Percentiles rank a stretch among this genome's conserved stretches.
phyloP scores from a whole-genome alignment of 2,797 vertebrate species.

The Danio jaintianensis region DNA sequence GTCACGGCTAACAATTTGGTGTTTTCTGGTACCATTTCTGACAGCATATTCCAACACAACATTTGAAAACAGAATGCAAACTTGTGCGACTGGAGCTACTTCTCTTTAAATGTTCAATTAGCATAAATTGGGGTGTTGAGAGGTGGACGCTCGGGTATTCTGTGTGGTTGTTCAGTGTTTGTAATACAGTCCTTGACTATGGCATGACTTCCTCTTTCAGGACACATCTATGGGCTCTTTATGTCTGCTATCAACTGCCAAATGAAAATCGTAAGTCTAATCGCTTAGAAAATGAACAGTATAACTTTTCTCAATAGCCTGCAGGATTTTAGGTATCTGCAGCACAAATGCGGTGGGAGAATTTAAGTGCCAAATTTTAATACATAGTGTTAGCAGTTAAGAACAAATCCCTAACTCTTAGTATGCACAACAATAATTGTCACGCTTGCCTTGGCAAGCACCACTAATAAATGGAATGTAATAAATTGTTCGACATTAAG shows the following conservation, averaged over 20 bases:
- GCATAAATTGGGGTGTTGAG: background rate
- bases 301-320: background rate
- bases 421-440: background rate
- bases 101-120: background rate
- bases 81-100: background rate
- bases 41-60: background rate
- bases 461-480: conserved; percentile 4
- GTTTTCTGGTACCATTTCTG: background rate
- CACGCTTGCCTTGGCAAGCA: background rate
- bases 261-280: background rate
- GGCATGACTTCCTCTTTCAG: background rate
- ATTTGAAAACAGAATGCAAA: background rate
- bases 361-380: background rate
- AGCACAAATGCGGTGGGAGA: background rate
- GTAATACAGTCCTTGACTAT: background rate
- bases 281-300: background rate
- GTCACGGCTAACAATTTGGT: background rate
- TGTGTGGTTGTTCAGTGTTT: background rate
- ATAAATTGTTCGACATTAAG: conserved; percentile 17
- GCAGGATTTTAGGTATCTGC: background rate
- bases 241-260: background rate
- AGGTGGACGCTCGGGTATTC: background rate
- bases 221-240: background rate
- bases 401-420: conserved; percentile 1
- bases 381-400: background rate